Conservation (phyloP, 2,797 vertebrate genomes). For the Betta splendens region DNA sequence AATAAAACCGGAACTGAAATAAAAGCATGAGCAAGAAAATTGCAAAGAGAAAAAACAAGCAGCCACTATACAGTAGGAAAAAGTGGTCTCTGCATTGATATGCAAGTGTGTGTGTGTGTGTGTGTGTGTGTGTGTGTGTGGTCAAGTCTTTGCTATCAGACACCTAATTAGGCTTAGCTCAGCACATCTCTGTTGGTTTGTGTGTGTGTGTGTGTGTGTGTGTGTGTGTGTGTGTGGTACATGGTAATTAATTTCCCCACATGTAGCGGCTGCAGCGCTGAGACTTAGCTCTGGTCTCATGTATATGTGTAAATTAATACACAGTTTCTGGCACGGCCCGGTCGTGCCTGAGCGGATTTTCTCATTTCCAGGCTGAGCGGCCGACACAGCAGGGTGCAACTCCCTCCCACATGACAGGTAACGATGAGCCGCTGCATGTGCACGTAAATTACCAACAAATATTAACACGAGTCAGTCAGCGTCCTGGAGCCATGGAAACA, state of each 20-base stretch:
- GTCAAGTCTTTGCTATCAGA: slow-evolving; percentile 56
- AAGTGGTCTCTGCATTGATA: slow-evolving; percentile 36
- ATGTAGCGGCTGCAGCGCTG: slow-evolving; percentile 44
- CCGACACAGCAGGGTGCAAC: slow-evolving; percentile 29
- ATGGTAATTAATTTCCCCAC: slow-evolving; percentile 70
- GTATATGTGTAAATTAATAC: neutral
- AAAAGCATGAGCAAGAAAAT: slow-evolving; percentile 3
- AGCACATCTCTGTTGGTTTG: slow-evolving; percentile 56
- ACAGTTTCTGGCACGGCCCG: slow-evolving; percentile 40
- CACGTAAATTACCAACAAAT: slow-evolving; percentile 28
- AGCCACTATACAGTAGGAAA: slow-evolving; percentile 27
- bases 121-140: slow-evolving; percentile 26
- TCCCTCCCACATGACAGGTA: slow-evolving; percentile 40
- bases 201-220: too few relatives aligned
- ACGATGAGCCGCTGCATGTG: slow-evolving; percentile 8
- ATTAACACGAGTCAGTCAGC: slow-evolving; percentile 29
- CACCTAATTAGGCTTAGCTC: slow-evolving; percentile 72
- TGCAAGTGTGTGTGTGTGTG: slow-evolving; percentile 38
- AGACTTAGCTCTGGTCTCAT: slow-evolving; percentile 34
- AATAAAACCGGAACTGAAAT: neutral
- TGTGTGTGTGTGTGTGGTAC: too few relatives aligned
- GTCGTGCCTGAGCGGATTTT: slow-evolving; percentile 70
- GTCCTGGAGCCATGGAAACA: neutral
- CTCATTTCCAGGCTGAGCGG: slow-evolving; percentile 71
- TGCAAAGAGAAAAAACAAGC: slow-evolving; percentile 19